Evolutionary conservation across 1,140 invertebrate species (phyloP).

Genomic region (Venturia canescens): DNA sequence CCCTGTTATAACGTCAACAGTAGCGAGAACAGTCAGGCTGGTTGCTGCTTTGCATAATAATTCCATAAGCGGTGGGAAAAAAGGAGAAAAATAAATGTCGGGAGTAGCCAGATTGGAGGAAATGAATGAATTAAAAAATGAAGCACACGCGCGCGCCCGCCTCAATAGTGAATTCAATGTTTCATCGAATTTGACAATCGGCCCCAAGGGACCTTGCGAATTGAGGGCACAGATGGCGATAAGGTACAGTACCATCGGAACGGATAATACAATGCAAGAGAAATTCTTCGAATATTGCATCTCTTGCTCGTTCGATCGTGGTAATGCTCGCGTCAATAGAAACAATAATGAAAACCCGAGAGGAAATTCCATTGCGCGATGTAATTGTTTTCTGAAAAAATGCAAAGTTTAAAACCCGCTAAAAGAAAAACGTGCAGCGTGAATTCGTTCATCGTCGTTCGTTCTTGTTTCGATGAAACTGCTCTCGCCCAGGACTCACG

Average conservation of each 20-base stretch:
- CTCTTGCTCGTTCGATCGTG: neutral
- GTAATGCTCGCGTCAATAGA: neutral
- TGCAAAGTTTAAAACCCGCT: neutral
- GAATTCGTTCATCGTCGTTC: slow-evolving; percentile 31
- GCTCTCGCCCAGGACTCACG: slow-evolving; percentile 26
- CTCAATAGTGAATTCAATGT: neutral
- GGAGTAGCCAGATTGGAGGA: neutral
- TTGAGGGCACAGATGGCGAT: neutral
- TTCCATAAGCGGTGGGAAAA: slow-evolving; percentile 54
- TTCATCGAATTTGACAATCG: neutral
- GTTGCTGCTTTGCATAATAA: slow-evolving; percentile 70
- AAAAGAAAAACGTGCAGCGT: slow-evolving; percentile 18
- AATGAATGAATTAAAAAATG: neutral
- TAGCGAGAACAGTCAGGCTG: slow-evolving; percentile 63
- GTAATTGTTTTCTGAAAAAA: neutral
- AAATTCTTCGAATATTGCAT: neutral
- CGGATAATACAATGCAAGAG: neutral
- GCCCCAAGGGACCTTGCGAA: neutral
- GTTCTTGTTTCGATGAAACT: slow-evolving; percentile 32
- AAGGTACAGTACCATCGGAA: neutral
- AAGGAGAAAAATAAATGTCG: neutral
- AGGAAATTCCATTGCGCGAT: neutral
- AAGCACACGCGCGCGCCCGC: neutral
- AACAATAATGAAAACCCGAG: neutral
- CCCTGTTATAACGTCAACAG: slow-evolving; percentile 34